Conservation (phyloP, 37 sponge, comb jelly and placozoan species). For the Bolinopsis microptera region DNA sequence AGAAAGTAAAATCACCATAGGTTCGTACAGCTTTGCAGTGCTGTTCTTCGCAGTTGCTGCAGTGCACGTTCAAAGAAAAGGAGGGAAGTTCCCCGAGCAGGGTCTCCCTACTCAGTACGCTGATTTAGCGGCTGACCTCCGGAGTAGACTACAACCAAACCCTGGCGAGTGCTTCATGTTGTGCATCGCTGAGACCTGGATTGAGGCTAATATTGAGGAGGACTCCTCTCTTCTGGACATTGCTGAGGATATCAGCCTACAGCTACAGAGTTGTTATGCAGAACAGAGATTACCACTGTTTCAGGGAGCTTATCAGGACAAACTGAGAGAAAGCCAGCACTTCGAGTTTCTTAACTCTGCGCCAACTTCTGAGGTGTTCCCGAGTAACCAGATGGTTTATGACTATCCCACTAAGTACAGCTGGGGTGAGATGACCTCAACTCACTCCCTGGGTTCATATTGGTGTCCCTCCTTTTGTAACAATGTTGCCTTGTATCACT, state of each 20-base stretch:
- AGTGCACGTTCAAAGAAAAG: background rate
- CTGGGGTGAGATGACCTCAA: no score
- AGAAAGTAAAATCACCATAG: background rate
- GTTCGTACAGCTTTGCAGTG: background rate
- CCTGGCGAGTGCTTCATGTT: constrained; percentile 5
- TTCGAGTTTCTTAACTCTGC: background rate
- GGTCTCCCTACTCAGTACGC: background rate
- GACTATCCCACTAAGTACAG: background rate
- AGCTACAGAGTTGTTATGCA: background rate
- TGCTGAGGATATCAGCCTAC: background rate
- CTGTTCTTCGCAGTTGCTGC: background rate
- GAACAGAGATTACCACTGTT: background rate
- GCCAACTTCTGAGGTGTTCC: background rate
- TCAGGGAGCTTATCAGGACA: no score
- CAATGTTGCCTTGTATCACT: background rate
- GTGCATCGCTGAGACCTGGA: background rate
- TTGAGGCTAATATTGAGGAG: background rate
- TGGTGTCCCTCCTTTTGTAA: background rate
- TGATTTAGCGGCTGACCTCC: background rate
- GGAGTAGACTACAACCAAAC: background rate
- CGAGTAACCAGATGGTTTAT: background rate
- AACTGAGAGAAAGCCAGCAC: background rate
- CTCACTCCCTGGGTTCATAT: background rate
- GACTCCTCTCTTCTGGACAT: background rate
- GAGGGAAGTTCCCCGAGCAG: background rate